These are phyloP conservation scores for Netelia virgata DNA, from an alignment of 2,888 invertebrate species.

Conservation along the genomic window DNA sequence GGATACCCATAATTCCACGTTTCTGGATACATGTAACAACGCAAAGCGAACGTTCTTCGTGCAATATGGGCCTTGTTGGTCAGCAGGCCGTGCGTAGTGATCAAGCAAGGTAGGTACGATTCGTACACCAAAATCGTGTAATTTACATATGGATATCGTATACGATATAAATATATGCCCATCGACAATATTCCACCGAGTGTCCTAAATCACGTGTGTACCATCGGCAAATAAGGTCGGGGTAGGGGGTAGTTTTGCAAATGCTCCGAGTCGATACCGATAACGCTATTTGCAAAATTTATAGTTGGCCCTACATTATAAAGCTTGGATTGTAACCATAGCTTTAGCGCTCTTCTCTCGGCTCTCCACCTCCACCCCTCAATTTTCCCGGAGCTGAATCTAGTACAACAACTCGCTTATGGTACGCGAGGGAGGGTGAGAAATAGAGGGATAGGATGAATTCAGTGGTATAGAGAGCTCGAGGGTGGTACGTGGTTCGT, in stretches of 20 bases:
- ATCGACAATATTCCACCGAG: not conserved
- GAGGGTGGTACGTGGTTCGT: conserved; percentile 40
- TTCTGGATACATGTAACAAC: conserved; percentile 10
- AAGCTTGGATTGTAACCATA: conserved; percentile 7
- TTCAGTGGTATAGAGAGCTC: conserved; percentile 9
- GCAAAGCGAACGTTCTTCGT: not conserved
- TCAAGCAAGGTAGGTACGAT: not conserved
- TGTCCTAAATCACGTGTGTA: conserved; percentile 49
- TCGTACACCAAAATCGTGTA: not conserved
- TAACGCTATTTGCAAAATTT: conserved; percentile 65
- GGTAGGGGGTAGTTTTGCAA: conserved; percentile 37
- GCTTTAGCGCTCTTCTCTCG: conserved; percentile 2
- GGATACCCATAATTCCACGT: conserved; percentile 19
- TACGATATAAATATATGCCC: not conserved
- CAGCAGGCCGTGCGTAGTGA: not conserved
- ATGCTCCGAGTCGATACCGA: conserved; percentile 49
- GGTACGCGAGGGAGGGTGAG: conserved; percentile 20
- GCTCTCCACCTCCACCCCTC: conserved; percentile 2
- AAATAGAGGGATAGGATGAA: conserved; percentile 22
- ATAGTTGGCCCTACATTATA: conserved; percentile 38
- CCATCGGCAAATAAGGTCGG: conserved; percentile 49
- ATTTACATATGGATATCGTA: not conserved
- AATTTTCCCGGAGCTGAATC: conserved; percentile 35
- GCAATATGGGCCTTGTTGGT: not conserved
- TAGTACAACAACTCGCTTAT: conserved; percentile 41